Evolutionary conservation across 2,888 invertebrate species (phyloP).

Genomic region (Polyommatus icarus): DNA sequence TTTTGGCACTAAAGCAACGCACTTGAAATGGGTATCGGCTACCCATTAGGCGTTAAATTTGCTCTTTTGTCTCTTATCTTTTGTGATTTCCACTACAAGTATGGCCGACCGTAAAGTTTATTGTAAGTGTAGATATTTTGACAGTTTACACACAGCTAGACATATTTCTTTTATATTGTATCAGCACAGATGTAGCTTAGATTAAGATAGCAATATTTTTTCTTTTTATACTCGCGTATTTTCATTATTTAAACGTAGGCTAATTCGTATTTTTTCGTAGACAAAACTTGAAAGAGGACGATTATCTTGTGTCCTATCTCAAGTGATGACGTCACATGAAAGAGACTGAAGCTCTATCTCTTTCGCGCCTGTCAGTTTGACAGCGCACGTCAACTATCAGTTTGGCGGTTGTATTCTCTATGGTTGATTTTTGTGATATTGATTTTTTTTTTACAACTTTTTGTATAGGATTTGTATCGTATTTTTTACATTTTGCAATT

Average conservation of each 20-base stretch:
- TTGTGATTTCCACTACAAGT: not conserved
- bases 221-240: not conserved
- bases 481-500: constrained; percentile 27
- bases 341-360: not conserved
- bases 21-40: too few relatives aligned
- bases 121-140: not conserved
- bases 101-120: not conserved
- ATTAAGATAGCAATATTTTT: not conserved
- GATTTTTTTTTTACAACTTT: constrained; percentile 17
- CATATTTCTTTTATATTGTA: not conserved
- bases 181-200: not conserved
- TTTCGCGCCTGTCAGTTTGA: not conserved
- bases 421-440: constrained; percentile 19
- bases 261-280: not conserved
- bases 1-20: too few relatives aligned
- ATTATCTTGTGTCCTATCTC: not conserved
- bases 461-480: constrained; percentile 12
- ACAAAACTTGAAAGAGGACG: not conserved
- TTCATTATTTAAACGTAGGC: not conserved
- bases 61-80: not conserved
- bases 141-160: not conserved
- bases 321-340: not conserved
- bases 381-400: not conserved
- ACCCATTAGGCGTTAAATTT: too few relatives aligned
- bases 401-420: not conserved